Percentiles rank a stretch among this genome's conserved stretches.
Conservation (phyloP, 1,140 invertebrate species). For the Apis laboriosa region DNA sequence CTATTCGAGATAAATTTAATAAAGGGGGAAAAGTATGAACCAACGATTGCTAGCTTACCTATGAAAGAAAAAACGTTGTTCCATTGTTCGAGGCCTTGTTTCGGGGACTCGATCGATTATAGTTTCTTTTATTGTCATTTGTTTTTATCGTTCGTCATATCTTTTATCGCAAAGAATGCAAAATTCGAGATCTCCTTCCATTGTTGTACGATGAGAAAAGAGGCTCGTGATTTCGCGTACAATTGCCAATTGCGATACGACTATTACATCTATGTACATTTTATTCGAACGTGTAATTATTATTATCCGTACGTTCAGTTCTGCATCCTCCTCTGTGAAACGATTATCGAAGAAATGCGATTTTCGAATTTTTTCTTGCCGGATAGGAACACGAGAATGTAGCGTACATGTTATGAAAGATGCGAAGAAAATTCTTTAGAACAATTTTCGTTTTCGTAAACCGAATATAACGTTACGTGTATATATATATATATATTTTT, state of each 20-base stretch:
- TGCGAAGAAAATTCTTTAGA: neutral
- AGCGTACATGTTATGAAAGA: neutral
- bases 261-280: neutral
- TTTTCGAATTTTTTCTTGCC: neutral
- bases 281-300: neutral
- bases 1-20: neutral
- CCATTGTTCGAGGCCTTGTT: slow-evolving; percentile 15
- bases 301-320: neutral
- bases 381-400: neutral
- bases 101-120: slow-evolving; percentile 30
- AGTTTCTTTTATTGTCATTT: slow-evolving; percentile 53
- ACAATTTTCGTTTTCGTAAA: neutral
- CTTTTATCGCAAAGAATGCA: neutral
- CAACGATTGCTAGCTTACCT: neutral
- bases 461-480: neutral
- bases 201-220: too few species aligned
- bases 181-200: neutral
- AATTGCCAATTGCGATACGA: neutral
- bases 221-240: neutral
- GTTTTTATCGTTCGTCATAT: slow-evolving; percentile 54
- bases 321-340: neutral
- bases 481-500: neutral
- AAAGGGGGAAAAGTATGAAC: neutral
- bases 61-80: slow-evolving; percentile 8
- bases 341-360: neutral